Conservation (phyloP, 2,797 vertebrate genomes). For the Liasis olivaceus region DNA sequence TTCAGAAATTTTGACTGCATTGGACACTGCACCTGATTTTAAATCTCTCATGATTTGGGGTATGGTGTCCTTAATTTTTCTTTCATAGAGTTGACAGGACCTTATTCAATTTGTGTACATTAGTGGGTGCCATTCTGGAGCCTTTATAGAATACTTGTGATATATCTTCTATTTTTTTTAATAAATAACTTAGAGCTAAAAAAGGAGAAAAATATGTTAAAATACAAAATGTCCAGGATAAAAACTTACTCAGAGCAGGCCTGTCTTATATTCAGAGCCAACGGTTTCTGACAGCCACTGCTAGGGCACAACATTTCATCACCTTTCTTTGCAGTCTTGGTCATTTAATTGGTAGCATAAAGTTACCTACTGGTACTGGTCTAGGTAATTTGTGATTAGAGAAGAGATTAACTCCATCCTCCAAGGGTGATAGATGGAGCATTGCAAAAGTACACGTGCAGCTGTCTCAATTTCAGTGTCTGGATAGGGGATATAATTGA, state of each 20-base stretch:
- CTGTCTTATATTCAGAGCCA: background rate
- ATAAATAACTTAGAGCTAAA: background rate
- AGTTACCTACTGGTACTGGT: background rate
- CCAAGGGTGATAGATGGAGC: background rate
- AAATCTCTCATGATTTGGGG: constrained; percentile 9
- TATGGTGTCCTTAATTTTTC: background rate
- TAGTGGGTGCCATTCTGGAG: background rate
- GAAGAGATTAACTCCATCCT: background rate
- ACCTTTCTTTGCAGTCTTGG: background rate
- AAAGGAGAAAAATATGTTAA: background rate
- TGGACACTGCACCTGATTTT: constrained; percentile 15
- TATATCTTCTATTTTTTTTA: background rate
- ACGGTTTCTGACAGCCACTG: background rate
- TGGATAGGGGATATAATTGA: background rate
- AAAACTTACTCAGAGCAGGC: background rate
- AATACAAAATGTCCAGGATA: background rate
- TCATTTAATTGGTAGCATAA: background rate
- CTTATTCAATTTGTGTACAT: constrained; percentile 18
- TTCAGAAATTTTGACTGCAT: constrained; percentile 32
- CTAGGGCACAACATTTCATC: background rate
- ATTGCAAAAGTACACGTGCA: background rate
- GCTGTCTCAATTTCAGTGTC: background rate
- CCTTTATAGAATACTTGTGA: background rate
- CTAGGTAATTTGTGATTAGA: background rate
- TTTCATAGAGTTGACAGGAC: background rate